These are phyloP conservation scores for Eurosta solidaginis DNA, from an alignment of 1,140 invertebrate species.

Conservation along the genomic window DNA sequence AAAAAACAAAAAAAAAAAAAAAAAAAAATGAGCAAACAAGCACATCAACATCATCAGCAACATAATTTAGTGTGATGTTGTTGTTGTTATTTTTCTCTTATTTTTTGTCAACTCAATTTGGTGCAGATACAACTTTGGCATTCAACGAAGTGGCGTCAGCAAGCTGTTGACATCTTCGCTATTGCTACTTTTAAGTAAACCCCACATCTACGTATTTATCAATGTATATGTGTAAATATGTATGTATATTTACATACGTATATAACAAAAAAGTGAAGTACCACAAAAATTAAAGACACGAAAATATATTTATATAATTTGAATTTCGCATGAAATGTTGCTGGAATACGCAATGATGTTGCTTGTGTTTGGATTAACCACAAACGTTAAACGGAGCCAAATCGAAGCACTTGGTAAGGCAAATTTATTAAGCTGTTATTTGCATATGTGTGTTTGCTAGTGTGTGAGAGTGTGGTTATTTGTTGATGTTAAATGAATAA, in stretches of 20 bases:
- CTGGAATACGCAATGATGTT: conserved; percentile 59
- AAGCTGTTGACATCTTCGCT: too few species aligned
- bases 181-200: too few species aligned
- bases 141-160: too few species aligned
- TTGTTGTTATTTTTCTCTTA: too few species aligned
- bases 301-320: background rate
- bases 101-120: background rate
- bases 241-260: too few species aligned
- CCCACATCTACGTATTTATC: too few species aligned
- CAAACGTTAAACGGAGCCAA: conserved; percentile 54
- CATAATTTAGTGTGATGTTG: background rate
- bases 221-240: too few species aligned
- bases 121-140: too few species aligned
- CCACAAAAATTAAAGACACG: background rate
- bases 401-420: conserved; percentile 49
- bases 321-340: conserved; percentile 60
- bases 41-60: background rate
- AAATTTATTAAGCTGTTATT: background rate
- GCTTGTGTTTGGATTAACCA: conserved; percentile 59
- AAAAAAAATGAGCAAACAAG: background rate
- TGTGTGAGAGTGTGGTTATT: background rate
- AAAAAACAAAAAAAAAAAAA: background rate
- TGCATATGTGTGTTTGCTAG: background rate
- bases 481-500: background rate
- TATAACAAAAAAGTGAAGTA: too few species aligned